Evolutionary conservation across 2,797 vertebrate genomes (phyloP), one percentile per base, ranked within the genome.

Genomic region (Anableps anableps): DNA sequence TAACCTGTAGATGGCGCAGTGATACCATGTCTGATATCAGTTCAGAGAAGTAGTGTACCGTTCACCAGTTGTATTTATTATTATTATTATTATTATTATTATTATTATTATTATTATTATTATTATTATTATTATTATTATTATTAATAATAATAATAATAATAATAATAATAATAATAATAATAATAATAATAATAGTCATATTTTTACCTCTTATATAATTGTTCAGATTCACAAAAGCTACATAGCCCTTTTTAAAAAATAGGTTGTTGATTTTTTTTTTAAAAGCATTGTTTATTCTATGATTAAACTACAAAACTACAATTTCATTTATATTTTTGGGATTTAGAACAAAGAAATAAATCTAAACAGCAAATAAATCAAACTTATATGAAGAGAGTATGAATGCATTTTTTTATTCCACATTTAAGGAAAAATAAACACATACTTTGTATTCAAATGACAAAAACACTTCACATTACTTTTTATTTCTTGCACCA

Each of bases 1-100:
- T 43, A 5, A 55, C 86, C 92, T 17, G 16, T 79, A 89, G 89
- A 72, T 80, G 90, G 83, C 17, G 79, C 76, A 90, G 73, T 82
- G 80, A 45, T 1, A 80, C 75, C 23, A 47, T 4, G 13, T 72
- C 23, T 78, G 21, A 1, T n/a, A n/a, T 58, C 2, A 47, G n/a
- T 58, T 72, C 68, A 29, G 26, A 3, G 3, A 45, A 16, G 6
- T 0, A 1, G 9, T 13, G 51, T 13, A 47, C 50, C 21, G 16
- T 51, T 14, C 50, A 51, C 3, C 19, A 51, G 50, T 51, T 19
- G 16, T 51, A 48, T 11, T 19, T 50, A 17, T 50, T 2, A 50
- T 50, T 17, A n/a, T 55, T 9, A 55, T 55, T 9, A 55, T 55
- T 9, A 53, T 51, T 5, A 10, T 26, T 9, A n/a, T 55, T 9